A percentile compares a stretch with the other conserved stretches of the same genome.
Evolutionary conservation across 1,140 invertebrate species (phyloP).

Genomic region (Intoshia linei): DNA sequence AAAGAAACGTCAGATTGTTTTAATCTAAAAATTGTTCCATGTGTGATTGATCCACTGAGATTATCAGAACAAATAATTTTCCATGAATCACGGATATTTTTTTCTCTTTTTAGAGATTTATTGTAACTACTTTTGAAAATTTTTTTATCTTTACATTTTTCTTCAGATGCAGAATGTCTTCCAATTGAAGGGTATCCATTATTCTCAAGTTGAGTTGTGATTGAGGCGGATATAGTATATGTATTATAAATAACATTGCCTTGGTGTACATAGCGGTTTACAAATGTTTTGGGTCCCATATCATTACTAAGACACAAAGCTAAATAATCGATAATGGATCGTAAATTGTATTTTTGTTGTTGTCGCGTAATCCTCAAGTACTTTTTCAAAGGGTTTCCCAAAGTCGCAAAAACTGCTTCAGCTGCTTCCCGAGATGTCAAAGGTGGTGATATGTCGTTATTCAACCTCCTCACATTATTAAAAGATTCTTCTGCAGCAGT

Average conservation of each 20-base stretch:
- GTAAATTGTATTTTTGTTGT: slow-evolving; percentile 65
- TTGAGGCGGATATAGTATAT: not conserved
- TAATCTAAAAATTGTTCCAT: slow-evolving; percentile 49
- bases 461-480: slow-evolving; percentile 44
- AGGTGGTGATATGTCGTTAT: slow-evolving; percentile 29
- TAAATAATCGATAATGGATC: slow-evolving; percentile 50
- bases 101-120: no score
- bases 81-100: no score
- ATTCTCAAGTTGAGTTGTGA: not conserved
- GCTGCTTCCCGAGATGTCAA: slow-evolving; percentile 76
- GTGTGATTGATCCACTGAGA: slow-evolving; percentile 39
- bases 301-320: slow-evolving; percentile 60
- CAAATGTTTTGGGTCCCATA: slow-evolving; percentile 56
- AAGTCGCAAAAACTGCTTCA: slow-evolving; percentile 71
- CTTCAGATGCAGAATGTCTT: slow-evolving; percentile 21
- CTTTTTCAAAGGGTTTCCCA: slow-evolving; percentile 70
- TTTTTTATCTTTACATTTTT: slow-evolving; percentile 26
- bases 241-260: slow-evolving; percentile 27
- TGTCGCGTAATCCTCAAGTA: slow-evolving; percentile 68
- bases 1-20: slow-evolving; percentile 65
- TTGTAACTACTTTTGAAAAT: slow-evolving; percentile 32
- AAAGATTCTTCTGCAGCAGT: slow-evolving; percentile 80
- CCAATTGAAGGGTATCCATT: not conserved
- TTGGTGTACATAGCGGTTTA: slow-evolving; percentile 30
- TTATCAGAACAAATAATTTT: slow-evolving; percentile 58